Base-by-base conservation (phyloP, 2,888 invertebrate species). In the Volucella inanis region DNA sequence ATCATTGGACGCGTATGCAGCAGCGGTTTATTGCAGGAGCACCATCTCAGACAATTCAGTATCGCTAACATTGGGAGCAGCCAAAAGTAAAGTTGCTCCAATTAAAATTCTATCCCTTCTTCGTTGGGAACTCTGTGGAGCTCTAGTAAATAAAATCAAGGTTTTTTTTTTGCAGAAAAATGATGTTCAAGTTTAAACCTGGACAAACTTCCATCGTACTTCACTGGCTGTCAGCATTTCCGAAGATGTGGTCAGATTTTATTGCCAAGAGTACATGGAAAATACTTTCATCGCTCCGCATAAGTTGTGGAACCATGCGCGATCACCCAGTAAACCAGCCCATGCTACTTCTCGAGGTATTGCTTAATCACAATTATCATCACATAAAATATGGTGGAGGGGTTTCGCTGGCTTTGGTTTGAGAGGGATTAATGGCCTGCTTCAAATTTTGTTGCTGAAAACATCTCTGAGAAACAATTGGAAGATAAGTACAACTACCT, bases 1-100 rank as follows among this genome's bases (percentile, higher is more conserved):
- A 0, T 87, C 80, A 11, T 67, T 76, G 54, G 65, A 71, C 38
- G 80, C 81, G 31, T 83, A 79, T n/a, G 79, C 77, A 4, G 80
- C 72, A 10, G 43, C 43, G 10, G 15, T 81, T 9, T 83, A 74
- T 18, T 41, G 61, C 4, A 52, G 79, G 0, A 49, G 59, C 14
- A 14, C 49, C 8, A 50, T 52, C 10, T 9, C n/a, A n/a, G 45
- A 45, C 14, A 52, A 55, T 54, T 70, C 62, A 2, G 47, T 77
- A 9, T 41, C 49, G 11, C n/a, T 43, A 1, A 14, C 39, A 10
- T 15, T 85, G 6, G 61, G 80, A 0, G 45, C 52, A 38, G 78
- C 82, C 8, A 83, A 83, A 47, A 68, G 67, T 6, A 76, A 57
- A 54, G 75, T 68, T 39, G 76, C 80, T n/a, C 70, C 72, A 1